Percentiles rank a stretch among this genome's conserved stretches.
These are phyloP conservation scores for Thera obeliscata DNA, from an alignment of 2,888 invertebrate genomes.

Conservation along the genomic window DNA sequence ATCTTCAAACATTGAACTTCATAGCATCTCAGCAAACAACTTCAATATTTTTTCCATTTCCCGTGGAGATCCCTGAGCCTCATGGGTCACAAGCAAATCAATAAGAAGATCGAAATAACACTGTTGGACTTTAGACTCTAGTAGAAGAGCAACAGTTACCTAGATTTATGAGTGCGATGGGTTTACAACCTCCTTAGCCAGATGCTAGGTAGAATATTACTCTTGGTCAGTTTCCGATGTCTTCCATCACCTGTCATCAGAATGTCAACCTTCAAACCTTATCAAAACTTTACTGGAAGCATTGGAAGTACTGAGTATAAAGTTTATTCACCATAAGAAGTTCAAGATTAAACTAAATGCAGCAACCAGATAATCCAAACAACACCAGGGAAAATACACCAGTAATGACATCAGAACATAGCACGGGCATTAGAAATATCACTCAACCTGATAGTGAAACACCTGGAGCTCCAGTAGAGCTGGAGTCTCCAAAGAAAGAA, in stretches of 20 bases:
- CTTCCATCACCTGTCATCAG: background rate
- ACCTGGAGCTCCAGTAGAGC: background rate
- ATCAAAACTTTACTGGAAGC: background rate
- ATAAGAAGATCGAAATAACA: background rate
- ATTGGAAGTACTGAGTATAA: too few species aligned
- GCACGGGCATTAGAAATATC: slow-evolving; percentile 2
- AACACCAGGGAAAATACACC: slow-evolving; percentile 9
- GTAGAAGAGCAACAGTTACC: slow-evolving; percentile 3
- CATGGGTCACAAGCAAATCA: slow-evolving; percentile 18
- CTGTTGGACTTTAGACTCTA: background rate
- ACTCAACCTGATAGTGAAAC: slow-evolving; percentile 4
- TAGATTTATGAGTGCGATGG: too few species aligned
- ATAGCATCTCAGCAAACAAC: slow-evolving; percentile 56
- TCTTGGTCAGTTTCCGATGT: too few species aligned
- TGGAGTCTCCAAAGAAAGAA: background rate
- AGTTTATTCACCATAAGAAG: background rate
- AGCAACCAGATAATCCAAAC: slow-evolving; percentile 6
- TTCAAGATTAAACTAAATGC: slow-evolving; percentile 4
- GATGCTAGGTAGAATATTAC: too few species aligned
- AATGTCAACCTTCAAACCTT: background rate
- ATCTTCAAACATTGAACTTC: slow-evolving; percentile 62
- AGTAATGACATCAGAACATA: background rate
- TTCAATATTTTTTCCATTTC: slow-evolving; percentile 64
- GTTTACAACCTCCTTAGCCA: too few species aligned
- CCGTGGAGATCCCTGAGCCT: slow-evolving; percentile 53